These are phyloP conservation scores for Acropternis orthonyx DNA, from an alignment of 2,797 vertebrate species.

Conservation along the genomic window DNA sequence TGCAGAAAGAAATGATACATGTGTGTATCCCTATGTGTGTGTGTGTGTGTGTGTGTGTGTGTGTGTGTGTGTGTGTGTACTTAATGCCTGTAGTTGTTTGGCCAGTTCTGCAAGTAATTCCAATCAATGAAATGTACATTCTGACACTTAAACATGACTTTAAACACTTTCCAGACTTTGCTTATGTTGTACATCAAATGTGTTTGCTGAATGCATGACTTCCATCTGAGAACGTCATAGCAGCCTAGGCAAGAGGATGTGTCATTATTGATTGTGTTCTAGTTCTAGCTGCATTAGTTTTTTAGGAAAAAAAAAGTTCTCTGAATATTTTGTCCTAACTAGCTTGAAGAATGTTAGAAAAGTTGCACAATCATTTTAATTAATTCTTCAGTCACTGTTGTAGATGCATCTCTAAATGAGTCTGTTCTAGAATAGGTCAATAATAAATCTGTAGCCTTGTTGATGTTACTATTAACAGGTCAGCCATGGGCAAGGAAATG, in stretches of 20 bases:
- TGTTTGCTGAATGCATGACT: neutral
- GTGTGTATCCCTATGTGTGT: no score
- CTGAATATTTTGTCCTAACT: neutral
- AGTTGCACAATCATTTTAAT: neutral
- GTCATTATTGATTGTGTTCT: fast-evolving
- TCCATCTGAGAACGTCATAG: neutral
- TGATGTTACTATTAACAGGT: neutral
- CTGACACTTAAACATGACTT: neutral
- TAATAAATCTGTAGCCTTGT: conserved; percentile 1
- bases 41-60: no score
- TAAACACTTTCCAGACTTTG: neutral
- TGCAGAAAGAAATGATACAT: neutral
- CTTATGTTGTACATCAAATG: neutral
- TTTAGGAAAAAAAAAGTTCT: neutral
- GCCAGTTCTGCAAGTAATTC: neutral
- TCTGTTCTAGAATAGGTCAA: neutral
- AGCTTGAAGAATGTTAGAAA: neutral
- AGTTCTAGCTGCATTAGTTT: neutral
- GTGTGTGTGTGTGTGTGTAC: neutral
- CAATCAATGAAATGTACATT: neutral
- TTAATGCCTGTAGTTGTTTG: neutral
- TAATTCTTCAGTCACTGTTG: neutral
- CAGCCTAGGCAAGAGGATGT: neutral
- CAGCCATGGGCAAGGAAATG: neutral
- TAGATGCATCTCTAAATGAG: neutral